Evolutionary conservation across 2,888 invertebrate genomes (phyloP), one percentile per base, ranked within the genome.

Genomic region (Atherix ibis): DNA sequence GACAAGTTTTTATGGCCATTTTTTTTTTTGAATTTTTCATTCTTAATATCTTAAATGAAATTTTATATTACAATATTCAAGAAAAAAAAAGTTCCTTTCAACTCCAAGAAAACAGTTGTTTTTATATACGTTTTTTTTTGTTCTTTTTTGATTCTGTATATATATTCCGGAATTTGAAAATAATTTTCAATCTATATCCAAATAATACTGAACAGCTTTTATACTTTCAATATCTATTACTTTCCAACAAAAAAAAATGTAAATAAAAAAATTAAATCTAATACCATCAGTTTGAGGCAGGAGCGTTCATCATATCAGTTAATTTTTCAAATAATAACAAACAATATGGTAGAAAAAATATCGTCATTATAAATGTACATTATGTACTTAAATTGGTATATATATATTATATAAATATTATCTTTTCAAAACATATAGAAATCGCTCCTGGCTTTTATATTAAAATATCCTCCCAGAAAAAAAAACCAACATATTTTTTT

Each of bases 391-490:
- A n/a, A n/a, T n/a, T n/a, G n/a, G n/a, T n/a, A n/a, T n/a, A n/a
- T n/a, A n/a, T n/a, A n/a, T n/a, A n/a, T n/a, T n/a, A n/a, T n/a
- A 22, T 6, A 22, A 17, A 19, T 9, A 9, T 24, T n/a, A 5
- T 15, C 22, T 19, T 5, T 28, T 12, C 4, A 3, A n/a, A 16
- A 33, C 13, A 5, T 5, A 10, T 35, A 44, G 49, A 47, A 47
- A 49, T 51, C 52, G 57, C 57, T 57, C 56, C 56, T 55, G 52
- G 55, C 52, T n/a, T n/a, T n/a, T n/a, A n/a, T n/a, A n/a, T n/a
- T n/a, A n/a, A n/a, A n/a, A n/a, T n/a, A n/a, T n/a, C n/a, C n/a
- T n/a, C n/a, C n/a, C n/a, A n/a, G n/a, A n/a, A n/a, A n/a, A n/a
- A n/a, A n/a, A n/a, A n/a, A n/a, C n/a, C n/a, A n/a, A n/a, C n/a